phyloP scores from a whole-genome alignment of 2,113 vertebrate genomes.

The Noctilio leporinus region DNA sequence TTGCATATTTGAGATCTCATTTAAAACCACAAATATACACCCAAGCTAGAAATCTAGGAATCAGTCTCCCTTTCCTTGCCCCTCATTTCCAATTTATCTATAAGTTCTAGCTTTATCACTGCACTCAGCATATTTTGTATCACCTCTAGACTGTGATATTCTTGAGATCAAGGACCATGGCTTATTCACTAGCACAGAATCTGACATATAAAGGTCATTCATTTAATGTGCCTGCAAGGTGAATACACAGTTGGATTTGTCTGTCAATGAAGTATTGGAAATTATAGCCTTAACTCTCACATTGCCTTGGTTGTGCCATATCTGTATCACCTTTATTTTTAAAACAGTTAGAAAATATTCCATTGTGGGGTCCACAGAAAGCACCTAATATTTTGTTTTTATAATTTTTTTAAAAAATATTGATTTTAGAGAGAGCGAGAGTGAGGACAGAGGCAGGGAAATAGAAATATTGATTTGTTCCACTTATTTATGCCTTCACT shows the following conservation, averaged over 20 bases:
- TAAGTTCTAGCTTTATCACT: neutral
- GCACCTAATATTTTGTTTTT: neutral
- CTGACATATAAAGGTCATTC: neutral
- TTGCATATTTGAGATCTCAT: neutral
- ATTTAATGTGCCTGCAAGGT: neutral
- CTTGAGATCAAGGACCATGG: neutral
- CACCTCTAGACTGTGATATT: neutral
- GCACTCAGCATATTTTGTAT: neutral
- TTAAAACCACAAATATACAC: neutral
- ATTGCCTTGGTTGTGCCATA: neutral
- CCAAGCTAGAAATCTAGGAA: neutral
- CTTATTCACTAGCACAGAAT: neutral
- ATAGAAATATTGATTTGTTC: too few relatives aligned
- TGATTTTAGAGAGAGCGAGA: too few relatives aligned
- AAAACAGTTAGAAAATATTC: neutral
- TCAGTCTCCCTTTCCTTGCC: neutral
- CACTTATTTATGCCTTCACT: too few relatives aligned
- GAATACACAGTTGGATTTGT: neutral
- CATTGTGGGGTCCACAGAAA: neutral
- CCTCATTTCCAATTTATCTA: neutral
- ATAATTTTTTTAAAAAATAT: too few relatives aligned
- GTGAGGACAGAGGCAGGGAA: too few relatives aligned
- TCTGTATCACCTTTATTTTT: neutral
- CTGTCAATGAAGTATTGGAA: neutral
- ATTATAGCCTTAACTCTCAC: neutral